A percentile compares a stretch with the other conserved stretches of the same genome.
Conservation (phyloP, 1,140 invertebrate genomes). For the Teleogryllus occipitalis region DNA sequence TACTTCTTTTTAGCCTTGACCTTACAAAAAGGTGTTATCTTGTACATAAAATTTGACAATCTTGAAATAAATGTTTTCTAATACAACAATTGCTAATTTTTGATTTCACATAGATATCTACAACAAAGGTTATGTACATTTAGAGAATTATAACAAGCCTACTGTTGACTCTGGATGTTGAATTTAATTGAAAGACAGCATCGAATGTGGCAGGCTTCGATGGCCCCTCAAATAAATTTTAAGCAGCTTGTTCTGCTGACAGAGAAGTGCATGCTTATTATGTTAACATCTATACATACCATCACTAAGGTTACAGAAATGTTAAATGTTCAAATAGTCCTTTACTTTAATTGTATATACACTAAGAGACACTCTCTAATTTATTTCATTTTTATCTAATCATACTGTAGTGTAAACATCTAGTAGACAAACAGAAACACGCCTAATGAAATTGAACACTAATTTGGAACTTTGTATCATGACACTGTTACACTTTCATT, state of each 20-base stretch:
- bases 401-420: not conserved
- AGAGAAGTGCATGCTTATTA: not conserved
- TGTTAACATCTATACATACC: not conserved
- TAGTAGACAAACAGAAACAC: not conserved
- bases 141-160: not conserved
- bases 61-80: not conserved
- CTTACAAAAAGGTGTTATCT: no score
- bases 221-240: not conserved
- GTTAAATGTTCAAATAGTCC: not conserved
- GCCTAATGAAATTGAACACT: not conserved
- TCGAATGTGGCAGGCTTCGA: constrained; percentile 3
- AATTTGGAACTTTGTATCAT: not conserved
- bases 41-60: not conserved
- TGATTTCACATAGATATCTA: not conserved
- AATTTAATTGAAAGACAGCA: not conserved
- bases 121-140: not conserved
- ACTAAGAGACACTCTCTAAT: not conserved
- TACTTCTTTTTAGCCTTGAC: no score
- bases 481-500: not conserved
- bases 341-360: not conserved
- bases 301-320: not conserved
- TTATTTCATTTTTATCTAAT: not conserved
- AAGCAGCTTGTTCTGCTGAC: not conserved
- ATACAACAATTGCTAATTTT: not conserved
- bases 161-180: not conserved